These are phyloP conservation scores for Catharus minimus DNA, from an alignment of 2,113 vertebrate species.

Conservation along the genomic window DNA sequence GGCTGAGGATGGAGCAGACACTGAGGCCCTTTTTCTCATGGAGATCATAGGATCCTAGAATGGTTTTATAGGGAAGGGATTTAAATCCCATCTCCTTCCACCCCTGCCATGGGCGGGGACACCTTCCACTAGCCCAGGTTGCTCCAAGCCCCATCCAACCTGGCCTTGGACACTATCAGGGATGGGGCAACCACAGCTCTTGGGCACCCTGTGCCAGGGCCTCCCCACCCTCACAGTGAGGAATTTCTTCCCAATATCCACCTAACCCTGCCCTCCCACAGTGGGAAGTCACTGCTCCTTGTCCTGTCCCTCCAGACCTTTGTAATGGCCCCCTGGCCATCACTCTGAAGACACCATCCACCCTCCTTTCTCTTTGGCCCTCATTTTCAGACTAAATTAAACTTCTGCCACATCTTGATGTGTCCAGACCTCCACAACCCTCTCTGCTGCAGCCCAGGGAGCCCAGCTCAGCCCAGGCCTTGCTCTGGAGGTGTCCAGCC, in stretches of 20 bases:
- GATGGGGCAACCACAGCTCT: not conserved
- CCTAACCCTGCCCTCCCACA: not conserved
- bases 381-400: not conserved
- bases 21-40: not conserved
- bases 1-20: not conserved
- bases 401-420: not conserved
- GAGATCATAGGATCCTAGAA: not conserved
- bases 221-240: accelerated
- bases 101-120: not conserved
- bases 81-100: not conserved
- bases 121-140: accelerated
- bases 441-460: not conserved
- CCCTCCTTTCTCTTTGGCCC: not conserved
- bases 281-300: not conserved
- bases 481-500: not conserved
- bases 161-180: not conserved
- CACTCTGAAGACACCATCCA: not conserved
- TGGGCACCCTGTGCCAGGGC: not conserved
- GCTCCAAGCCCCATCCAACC: accelerated
- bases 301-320: not conserved
- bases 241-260: not conserved
- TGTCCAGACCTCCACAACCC: not conserved
- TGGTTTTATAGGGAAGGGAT: not conserved
- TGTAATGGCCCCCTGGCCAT: not conserved
- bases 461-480: not conserved